Evolutionary conservation across 2,113 vertebrate genomes (phyloP).

Genomic region (Calidris pygmaea): DNA sequence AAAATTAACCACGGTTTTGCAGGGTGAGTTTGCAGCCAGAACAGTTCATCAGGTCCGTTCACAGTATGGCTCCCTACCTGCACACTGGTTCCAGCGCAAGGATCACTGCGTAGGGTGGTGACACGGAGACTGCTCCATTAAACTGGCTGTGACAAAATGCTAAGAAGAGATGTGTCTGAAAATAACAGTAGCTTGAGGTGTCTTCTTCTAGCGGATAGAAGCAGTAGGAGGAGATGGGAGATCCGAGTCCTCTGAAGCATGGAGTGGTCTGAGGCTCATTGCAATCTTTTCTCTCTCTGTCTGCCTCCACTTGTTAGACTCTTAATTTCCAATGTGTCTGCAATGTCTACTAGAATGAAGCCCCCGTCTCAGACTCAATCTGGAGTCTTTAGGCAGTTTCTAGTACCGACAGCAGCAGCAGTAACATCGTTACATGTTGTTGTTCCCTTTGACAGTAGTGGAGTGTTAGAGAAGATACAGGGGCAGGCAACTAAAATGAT

Average conservation of each 20-base stretch:
- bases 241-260: background rate
- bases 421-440: background rate
- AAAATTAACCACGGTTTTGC: background rate
- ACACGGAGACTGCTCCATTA: background rate
- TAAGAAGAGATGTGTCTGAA: background rate
- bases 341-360: background rate
- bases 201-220: background rate
- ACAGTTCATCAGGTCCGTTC: background rate
- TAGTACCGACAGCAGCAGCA: background rate
- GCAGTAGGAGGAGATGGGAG: background rate
- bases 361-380: background rate
- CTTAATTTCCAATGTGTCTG: background rate
- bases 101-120: no score
- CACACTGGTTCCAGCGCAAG: background rate
- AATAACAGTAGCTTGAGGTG: background rate
- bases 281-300: accelerated
- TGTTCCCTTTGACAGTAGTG: background rate
- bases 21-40: background rate
- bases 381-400: background rate
- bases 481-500: background rate
- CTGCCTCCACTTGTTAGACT: background rate
- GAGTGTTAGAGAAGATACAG: background rate
- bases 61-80: background rate
- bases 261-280: background rate
- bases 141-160: background rate